Conservation (phyloP, 2,888 invertebrate genomes). For the Pocota personata region DNA sequence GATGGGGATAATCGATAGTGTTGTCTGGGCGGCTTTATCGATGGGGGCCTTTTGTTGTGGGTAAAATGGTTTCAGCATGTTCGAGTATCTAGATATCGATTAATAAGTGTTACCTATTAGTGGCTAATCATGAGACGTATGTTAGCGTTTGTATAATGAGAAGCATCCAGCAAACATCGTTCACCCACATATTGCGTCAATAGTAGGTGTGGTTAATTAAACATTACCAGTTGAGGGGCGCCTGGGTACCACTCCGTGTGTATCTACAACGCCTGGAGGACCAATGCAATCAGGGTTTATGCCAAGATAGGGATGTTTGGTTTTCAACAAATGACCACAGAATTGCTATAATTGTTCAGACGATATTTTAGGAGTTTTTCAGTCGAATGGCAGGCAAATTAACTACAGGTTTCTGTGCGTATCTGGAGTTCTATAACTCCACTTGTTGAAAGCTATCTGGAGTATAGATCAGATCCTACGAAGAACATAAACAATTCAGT, state of each 20-base stretch:
- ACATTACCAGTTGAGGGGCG: slow-evolving; percentile 15
- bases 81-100: slow-evolving; percentile 54
- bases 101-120: slow-evolving; percentile 64
- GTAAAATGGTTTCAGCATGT: slow-evolving; percentile 18
- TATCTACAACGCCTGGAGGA: background rate
- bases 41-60: background rate
- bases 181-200: slow-evolving; percentile 36
- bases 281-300: slow-evolving; percentile 41
- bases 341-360: slow-evolving; percentile 9
- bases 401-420: background rate
- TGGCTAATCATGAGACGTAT: slow-evolving; percentile 59
- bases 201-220: slow-evolving; percentile 63
- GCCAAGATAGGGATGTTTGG: slow-evolving; percentile 37
- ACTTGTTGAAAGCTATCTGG: no score
- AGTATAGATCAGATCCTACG: no score
- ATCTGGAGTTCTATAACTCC: no score
- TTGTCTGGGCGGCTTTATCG: slow-evolving; percentile 27
- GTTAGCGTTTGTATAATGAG: slow-evolving; percentile 24
- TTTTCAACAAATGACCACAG: slow-evolving; percentile 18
- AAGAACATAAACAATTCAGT: no score
- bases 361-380: background rate
- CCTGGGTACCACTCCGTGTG: background rate
- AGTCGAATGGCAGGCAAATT: background rate
- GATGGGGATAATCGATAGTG: slow-evolving; percentile 30
- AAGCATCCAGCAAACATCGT: slow-evolving; percentile 33